Conservation (phyloP, 2,113 vertebrate genomes). For the Marcusenius ussheri region DNA sequence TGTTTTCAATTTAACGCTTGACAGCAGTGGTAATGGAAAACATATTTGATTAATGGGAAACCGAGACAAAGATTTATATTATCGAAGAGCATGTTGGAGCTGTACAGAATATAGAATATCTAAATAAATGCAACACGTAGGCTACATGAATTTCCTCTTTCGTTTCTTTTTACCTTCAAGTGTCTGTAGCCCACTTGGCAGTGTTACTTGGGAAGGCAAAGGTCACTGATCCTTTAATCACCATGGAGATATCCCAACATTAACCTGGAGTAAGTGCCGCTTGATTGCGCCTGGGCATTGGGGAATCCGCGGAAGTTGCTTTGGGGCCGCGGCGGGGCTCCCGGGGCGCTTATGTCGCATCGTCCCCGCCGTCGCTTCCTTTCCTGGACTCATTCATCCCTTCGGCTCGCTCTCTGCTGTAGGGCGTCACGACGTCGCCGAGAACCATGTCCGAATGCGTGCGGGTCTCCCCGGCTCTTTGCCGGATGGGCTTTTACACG, state of each 20-base stretch:
- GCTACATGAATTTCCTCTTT: not conserved
- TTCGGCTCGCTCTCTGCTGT: constrained; percentile 58
- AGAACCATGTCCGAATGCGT: constrained; percentile 80
- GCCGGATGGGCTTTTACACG: constrained; percentile 84
- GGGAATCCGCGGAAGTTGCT: not conserved
- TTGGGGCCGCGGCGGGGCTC: not conserved
- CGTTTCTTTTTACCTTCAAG: not conserved
- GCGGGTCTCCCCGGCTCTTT: constrained; percentile 81
- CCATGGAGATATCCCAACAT: constrained; percentile 1
- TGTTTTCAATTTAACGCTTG: not conserved
- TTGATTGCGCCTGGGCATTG: not conserved
- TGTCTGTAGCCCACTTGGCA: constrained; percentile 5
- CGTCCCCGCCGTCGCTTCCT: not conserved
- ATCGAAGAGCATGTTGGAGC: not conserved
- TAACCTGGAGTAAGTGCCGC: not conserved
- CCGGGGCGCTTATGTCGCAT: not conserved
- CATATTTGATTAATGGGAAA: constrained; percentile 12
- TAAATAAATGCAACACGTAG: not conserved
- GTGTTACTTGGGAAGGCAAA: not conserved
- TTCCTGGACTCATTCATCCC: constrained; percentile 46
- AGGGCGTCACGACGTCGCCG: constrained; percentile 60
- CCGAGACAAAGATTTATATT: not conserved
- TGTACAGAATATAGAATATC: not conserved
- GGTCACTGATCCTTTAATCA: constrained; percentile 12
- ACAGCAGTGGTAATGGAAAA: constrained; percentile 9